These are phyloP conservation scores for Molanna angustata DNA, from an alignment of 2,888 invertebrate genomes.

Conservation along the genomic window DNA sequence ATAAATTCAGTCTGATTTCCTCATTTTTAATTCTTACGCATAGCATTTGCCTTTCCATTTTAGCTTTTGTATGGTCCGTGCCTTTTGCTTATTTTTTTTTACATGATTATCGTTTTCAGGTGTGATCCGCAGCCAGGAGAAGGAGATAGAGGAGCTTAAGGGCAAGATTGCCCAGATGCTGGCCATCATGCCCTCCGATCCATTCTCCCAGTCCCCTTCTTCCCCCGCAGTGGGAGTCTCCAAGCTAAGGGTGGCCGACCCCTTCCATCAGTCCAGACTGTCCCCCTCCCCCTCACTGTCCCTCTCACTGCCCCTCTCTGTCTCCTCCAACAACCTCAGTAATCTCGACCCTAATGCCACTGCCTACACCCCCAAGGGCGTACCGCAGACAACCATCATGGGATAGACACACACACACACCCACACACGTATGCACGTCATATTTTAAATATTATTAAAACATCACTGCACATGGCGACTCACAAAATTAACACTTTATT, in stretches of 20 bases:
- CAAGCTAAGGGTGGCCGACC: conserved; percentile 24
- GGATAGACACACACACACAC: conserved; percentile 1
- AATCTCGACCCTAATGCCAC: conserved; percentile 88
- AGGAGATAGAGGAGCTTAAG: conserved; percentile 88
- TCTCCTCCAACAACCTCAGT: conserved; percentile 11
- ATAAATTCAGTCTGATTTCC: too few species aligned
- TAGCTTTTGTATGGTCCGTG: too few species aligned
- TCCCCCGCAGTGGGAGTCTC: conserved; percentile 12
- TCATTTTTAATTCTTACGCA: too few species aligned
- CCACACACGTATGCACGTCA: neutral
- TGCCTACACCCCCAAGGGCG: conserved; percentile 82
- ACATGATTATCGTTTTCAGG: conserved; percentile 59
- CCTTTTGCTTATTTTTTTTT: too few species aligned
- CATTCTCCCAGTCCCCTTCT: conserved; percentile 51
- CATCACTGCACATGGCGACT: too few species aligned
- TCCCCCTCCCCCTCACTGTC: conserved; percentile 4
- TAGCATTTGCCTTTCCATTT: too few species aligned
- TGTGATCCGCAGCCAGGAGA: conserved; percentile 79
- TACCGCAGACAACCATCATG: conserved; percentile 19
- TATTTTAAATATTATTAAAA: too few species aligned
- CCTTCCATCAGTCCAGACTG: conserved; percentile 24
- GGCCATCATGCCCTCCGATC: conserved; percentile 84
- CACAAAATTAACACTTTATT: too few species aligned
- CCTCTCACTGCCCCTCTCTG: conserved; percentile 6
- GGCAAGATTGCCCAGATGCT: conserved; percentile 88